These are phyloP conservation scores for Caenorhabditis plicata DNA, from an alignment of 2,888 invertebrate species.

Conservation along the genomic window DNA sequence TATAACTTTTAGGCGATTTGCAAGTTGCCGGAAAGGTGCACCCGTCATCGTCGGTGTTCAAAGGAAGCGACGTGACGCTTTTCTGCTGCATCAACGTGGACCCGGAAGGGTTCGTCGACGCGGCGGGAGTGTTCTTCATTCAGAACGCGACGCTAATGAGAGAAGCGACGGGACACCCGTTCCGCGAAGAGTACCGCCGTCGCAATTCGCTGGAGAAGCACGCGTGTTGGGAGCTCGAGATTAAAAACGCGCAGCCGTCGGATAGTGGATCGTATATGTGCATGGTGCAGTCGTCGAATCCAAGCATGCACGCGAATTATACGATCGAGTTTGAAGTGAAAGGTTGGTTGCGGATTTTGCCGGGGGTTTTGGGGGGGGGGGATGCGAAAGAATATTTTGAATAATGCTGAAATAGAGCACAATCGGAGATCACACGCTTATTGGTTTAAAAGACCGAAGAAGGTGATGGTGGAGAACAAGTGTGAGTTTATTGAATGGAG, in stretches of 20 bases:
- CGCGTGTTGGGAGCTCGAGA: slow-evolving; percentile 58
- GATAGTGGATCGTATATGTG: slow-evolving; percentile 60
- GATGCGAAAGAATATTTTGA: too few species aligned
- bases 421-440: slow-evolving; percentile 23
- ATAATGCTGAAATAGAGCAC: slow-evolving; percentile 21
- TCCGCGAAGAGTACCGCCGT: slow-evolving; percentile 27
- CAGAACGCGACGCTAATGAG: slow-evolving; percentile 59
- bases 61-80: slow-evolving; percentile 56
- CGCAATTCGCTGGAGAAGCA: slow-evolving; percentile 12
- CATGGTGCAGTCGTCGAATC: slow-evolving; percentile 28
- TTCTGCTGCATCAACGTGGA: slow-evolving; percentile 63
- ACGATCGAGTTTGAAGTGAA: slow-evolving; percentile 59
- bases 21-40: slow-evolving; percentile 45
- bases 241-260: slow-evolving; percentile 56
- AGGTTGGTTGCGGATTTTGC: too few species aligned
- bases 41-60: slow-evolving; percentile 54
- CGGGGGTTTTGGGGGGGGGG: too few species aligned
- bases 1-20: slow-evolving; percentile 47
- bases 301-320: slow-evolving; percentile 39
- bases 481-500: slow-evolving; percentile 5
- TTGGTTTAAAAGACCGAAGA: slow-evolving; percentile 37
- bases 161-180: slow-evolving; percentile 58
- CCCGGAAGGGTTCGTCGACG: slow-evolving; percentile 54
- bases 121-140: slow-evolving; percentile 53
- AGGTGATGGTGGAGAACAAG: slow-evolving; percentile 7